These are phyloP conservation scores for Ceyx cyanopectus DNA, from an alignment of 2,113 vertebrate species.

Conservation along the genomic window DNA sequence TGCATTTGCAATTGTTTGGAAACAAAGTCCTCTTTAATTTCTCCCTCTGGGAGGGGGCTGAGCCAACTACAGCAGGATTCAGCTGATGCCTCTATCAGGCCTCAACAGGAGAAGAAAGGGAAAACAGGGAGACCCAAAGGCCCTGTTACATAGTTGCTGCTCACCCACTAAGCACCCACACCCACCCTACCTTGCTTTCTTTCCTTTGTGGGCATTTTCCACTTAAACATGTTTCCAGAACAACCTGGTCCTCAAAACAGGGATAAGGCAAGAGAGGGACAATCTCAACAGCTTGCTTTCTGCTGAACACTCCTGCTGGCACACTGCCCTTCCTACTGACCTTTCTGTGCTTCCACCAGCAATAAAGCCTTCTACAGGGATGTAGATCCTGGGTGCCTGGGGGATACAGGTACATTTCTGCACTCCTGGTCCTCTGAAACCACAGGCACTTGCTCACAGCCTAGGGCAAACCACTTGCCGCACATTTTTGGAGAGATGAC, in stretches of 20 bases:
- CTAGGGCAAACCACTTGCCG: neutral
- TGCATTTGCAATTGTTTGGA: constrained; percentile 25
- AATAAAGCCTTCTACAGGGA: neutral
- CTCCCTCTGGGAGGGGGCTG: neutral
- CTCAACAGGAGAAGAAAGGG: neutral
- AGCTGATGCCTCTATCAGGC: neutral
- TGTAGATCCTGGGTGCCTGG: fast-evolving
- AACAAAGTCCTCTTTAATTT: constrained; percentile 25
- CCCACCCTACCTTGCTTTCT: neutral
- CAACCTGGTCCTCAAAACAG: neutral
- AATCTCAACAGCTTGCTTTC: neutral
- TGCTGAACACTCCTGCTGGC: neutral
- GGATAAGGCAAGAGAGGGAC: neutral
- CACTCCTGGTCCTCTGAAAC: neutral
- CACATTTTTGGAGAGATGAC: neutral
- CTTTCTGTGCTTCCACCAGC: neutral
- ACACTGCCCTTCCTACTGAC: neutral
- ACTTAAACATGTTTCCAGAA: neutral
- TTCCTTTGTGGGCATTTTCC: neutral
- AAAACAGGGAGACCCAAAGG: neutral
- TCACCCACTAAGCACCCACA: neutral
- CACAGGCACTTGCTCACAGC: neutral
- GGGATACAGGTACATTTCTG: neutral
- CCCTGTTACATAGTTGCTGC: neutral
- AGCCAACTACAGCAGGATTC: neutral